Conservation (phyloP, 2,797 vertebrate genomes). For the Notamacropus eugenii region DNA sequence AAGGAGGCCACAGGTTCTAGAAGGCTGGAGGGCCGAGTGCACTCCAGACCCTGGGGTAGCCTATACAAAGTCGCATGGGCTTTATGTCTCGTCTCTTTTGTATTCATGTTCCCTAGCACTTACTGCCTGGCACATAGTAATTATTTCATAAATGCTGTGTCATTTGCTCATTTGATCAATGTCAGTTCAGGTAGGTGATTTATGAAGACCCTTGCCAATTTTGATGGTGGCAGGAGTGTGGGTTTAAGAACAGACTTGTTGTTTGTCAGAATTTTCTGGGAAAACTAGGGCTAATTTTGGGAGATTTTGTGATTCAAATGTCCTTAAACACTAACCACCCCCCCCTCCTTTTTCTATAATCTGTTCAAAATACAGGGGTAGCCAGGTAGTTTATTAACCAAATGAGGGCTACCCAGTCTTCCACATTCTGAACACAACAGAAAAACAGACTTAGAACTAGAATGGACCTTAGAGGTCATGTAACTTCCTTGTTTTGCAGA, state of each 20-base stretch:
- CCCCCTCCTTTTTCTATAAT: background rate
- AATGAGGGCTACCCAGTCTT: conserved; percentile 10
- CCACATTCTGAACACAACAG: conserved; percentile 25
- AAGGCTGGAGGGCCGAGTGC: background rate
- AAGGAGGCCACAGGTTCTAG: background rate
- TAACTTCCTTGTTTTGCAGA: background rate
- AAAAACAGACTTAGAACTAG: background rate
- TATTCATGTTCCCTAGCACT: background rate
- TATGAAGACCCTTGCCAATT: background rate
- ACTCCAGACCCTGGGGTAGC: background rate
- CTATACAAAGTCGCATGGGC: background rate
- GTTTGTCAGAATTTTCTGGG: background rate
- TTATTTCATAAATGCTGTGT: background rate
- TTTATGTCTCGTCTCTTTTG: background rate
- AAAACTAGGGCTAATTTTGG: background rate
- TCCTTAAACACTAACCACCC: background rate
- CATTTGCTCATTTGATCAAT: background rate
- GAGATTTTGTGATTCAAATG: conserved; percentile 14
- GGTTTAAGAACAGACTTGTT: background rate
- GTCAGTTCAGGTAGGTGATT: background rate
- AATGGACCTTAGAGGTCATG: background rate
- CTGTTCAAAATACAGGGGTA: background rate
- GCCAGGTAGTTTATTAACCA: background rate
- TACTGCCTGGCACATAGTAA: background rate
- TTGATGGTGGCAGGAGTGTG: background rate